Base-by-base conservation (phyloP, 2,113 vertebrate species). In the Pholis gunnellus region DNA sequence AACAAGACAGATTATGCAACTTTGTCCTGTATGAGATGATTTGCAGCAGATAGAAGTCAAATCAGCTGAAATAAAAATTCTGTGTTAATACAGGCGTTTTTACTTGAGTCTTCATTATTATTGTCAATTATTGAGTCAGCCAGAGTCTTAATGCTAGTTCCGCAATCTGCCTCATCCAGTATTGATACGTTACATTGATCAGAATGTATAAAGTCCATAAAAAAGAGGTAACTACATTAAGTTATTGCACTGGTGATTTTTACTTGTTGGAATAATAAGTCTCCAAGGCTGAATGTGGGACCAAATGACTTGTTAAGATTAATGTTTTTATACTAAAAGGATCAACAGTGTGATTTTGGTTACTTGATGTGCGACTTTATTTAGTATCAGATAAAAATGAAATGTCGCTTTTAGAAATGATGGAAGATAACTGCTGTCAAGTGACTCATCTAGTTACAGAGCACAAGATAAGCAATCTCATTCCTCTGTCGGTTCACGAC, bases 1-100 rank as follows among this genome's bases (percentile, higher is more conserved):
- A 83, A 77, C 14, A 64, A 69, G 77, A 76, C 60, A 25, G 61
- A 81, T 57, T 71, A 52, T 72, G 18, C 34, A 29, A 66, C 27
- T 22, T 31, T 27, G 65, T 76, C 29, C 60, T 72, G 54, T 64
- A 46, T 36, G 36, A 54, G 5, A 34, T 22, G 14, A 38, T 59
- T 72, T 61, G 36, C 56, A n/a, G 63, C 25, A 59, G 34, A 69
- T 44, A 38, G 7, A 56, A 65, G 68, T 80, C 6, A 73, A 66
- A 78, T 38, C 20, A 38, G 17, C 13, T 44, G 10, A 60, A 71
- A 71, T 57, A 36, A 57, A 78, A 57, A 71, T 34, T 1, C n/a
- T 20, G 0, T 36, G 6, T 22, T 60, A 20, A 52, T 6, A 52
- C 2, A 29, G 5, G 29, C 31, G 2, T 6, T 9, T 70, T 34